Percentiles rank a stretch among this genome's conserved stretches.
These are phyloP conservation scores for Scortum barcoo DNA, from an alignment of 2,113 vertebrate species.

Conservation along the genomic window DNA sequence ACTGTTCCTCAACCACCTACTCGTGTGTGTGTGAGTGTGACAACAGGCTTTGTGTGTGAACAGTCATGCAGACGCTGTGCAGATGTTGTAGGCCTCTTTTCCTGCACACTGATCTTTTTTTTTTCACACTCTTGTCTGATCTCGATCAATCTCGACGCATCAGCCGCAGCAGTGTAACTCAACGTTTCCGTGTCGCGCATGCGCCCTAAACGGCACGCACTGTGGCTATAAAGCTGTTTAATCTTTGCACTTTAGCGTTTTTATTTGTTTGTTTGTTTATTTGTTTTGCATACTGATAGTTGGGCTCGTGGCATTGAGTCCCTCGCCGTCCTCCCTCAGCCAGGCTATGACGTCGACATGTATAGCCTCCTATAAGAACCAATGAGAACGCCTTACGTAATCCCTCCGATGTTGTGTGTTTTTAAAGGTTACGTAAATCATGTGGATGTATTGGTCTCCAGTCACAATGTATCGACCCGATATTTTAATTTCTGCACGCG, in stretches of 20 bases:
- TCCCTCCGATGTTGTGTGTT: constrained; percentile 46
- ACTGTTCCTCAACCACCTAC: background rate
- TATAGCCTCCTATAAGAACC: constrained; percentile 55
- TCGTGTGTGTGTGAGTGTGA: no score
- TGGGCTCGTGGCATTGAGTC: background rate
- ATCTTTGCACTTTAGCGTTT: background rate
- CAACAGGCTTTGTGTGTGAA: background rate
- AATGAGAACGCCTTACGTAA: constrained; percentile 72
- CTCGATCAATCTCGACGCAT: background rate
- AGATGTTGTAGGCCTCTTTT: background rate
- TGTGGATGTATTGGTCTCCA: constrained; percentile 30
- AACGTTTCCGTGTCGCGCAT: no score
- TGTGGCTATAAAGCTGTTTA: background rate
- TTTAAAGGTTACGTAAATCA: constrained; percentile 69
- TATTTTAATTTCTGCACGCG: background rate
- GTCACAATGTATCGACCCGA: background rate
- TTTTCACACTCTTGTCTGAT: no score
- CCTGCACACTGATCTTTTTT: background rate
- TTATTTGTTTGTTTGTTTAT: no score
- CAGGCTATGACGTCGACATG: constrained; percentile 63
- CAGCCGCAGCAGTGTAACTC: background rate
- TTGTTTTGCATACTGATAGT: background rate
- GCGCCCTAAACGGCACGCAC: accelerated
- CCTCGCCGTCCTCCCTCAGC: background rate
- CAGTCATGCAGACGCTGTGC: background rate